Base-by-base conservation (phyloP, 2,888 invertebrate genomes). In the Nemurella pictetii region DNA sequence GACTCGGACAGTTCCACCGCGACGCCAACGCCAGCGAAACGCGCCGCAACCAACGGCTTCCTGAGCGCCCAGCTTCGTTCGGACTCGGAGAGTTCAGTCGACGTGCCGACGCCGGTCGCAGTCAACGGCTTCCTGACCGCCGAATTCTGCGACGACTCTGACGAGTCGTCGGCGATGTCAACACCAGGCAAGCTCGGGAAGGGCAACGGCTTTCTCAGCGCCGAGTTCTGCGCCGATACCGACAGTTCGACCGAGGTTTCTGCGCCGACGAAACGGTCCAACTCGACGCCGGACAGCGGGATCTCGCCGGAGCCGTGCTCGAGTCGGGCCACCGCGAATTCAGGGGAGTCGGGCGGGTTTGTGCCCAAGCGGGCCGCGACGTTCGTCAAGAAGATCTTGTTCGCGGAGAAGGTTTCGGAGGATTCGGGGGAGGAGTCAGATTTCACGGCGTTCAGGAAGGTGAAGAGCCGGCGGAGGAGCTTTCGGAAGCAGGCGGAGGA, bases 261-360 rank as follows among this genome's bases (percentile, higher is more conserved):
- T 3, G 55, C 55, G 55, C 55, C 55, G 20, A 55, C 15, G 9
- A 55, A 55, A 20, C 55, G 55, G 20, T 55, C 55, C 55, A 72
- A 73, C 20, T 85, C 84, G 15, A 91, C 91, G 0, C 91, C 92
- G 0, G 92, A 92, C 87, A 91, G 91, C 80, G 91, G 92, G 0
- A 90, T 91, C 0, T 90, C 90, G 0, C 91, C 91, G 0, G 90
- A 88, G 0, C 90, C 88, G 0, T 91, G 91, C 25, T 91, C 91
- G 87, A 91, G 91, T 85, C 55, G 55, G 1, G 20, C n/a, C n/a
- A n/a, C n/a, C n/a, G n/a, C 55, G 1, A 55, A 55, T 32, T 3
- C 32, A 32, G 4, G 32, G 32, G 32, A 32, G 32, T 32, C 32
- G 32, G 32, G 32, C 4, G 9, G 32, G 3, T 55, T 55, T 20